Evolutionary conservation across 1,140 invertebrate species (phyloP), one percentile per base, ranked within the genome.

Genomic region (Drosophila repleta): DNA sequence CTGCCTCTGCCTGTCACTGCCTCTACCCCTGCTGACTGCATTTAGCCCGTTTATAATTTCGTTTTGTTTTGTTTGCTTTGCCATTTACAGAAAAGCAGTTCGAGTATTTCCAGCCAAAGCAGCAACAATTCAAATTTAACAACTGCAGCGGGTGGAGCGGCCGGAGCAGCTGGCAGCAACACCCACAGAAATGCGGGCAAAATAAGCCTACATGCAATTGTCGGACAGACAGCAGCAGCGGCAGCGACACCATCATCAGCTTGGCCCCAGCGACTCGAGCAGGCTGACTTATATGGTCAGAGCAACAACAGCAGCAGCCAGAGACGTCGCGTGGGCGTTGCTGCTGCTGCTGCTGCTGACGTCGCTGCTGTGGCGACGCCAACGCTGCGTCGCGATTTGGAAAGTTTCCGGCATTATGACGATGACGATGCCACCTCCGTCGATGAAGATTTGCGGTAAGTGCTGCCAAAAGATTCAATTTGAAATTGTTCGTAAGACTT

Each of bases 121-220:
- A 88, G 87, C 83, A 90, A 74, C 85, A 89, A 66, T 65, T 81
- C 71, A 78, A 76, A 79, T 72, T 72, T 87, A 77, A 79, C 83
- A 90, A 78, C 79, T 80, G 88, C 82, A 82, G 57, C 62, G 39
- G 37, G 65, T 58, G 35, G 60, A 52, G 35, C 63, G 45, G 41
- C 60, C 43, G 26, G 74, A 60, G 48, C 63, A 46, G 32, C 74
- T 66, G 73, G 67, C 52, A 87, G 89, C 89, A 90, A 35, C 32
- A 35, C 84, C 90, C 90, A 90, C 89, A 90, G 80, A 70, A 87
- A 72, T 66, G 74, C 85, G 75, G 74, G 75, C 43, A 90, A 90
- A 90, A 84, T 91, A 87, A 91, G 90, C 90, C 90, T 91, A 91
- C 89, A 91, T 90, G 81, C 90, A 88, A 91, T 91, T 90, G 90